Evolutionary conservation across 2,888 invertebrate genomes (phyloP).

Genomic region (Troilus luridus): DNA sequence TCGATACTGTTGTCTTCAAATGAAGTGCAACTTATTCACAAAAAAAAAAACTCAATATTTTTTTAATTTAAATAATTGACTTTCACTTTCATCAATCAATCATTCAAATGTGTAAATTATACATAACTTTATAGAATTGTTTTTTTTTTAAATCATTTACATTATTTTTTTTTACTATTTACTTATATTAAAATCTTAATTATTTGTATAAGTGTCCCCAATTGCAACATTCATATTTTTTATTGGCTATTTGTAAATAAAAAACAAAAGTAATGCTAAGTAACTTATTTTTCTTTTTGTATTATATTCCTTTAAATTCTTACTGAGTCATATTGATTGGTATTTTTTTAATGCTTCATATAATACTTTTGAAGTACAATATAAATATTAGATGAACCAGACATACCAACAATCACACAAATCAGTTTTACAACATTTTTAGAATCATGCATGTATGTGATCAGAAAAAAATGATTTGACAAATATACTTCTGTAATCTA

Average conservation of each 20-base stretch:
- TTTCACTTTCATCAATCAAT: not conserved
- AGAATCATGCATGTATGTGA: no score
- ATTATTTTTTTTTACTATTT: not conserved
- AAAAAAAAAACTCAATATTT: slow-evolving; percentile 23
- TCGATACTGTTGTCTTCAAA: slow-evolving; percentile 93
- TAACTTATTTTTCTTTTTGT: not conserved
- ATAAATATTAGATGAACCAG: no score
- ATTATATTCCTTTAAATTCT: not conserved
- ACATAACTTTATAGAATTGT: not conserved
- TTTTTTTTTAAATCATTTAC: not conserved
- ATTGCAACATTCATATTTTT: slow-evolving; percentile 4
- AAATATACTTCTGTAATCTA: no score
- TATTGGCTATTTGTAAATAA: slow-evolving; percentile 20
- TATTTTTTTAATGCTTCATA: no score
- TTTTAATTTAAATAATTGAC: slow-evolving; percentile 34
- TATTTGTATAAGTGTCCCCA: not conserved
- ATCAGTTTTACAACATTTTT: no score
- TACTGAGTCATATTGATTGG: not conserved
- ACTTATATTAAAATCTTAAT: not conserved
- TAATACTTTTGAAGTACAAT: no score
- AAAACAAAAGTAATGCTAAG: not conserved
- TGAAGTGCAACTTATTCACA: slow-evolving; percentile 70
- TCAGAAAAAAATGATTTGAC: no score
- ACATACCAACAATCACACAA: no score
- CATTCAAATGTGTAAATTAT: slow-evolving; percentile 18